Percentiles rank a stretch among this genome's conserved stretches.
These are phyloP conservation scores for Euphydryas editha DNA, from an alignment of 2,888 invertebrate species.

Conservation along the genomic window DNA sequence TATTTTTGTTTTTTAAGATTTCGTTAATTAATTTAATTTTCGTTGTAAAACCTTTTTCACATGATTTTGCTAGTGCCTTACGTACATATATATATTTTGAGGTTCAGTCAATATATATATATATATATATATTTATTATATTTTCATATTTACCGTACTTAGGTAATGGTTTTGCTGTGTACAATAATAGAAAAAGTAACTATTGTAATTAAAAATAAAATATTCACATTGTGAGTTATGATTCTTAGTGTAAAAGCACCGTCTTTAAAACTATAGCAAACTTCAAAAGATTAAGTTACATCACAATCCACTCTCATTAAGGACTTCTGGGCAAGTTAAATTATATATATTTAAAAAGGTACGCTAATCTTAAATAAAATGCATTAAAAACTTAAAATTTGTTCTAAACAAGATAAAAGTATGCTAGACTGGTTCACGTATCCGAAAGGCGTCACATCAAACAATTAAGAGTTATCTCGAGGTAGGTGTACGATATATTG, in stretches of 20 bases:
- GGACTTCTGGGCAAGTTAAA: constrained; percentile 33
- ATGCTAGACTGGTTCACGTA: constrained; percentile 44
- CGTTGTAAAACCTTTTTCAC: constrained; percentile 1
- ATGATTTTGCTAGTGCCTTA: neutral
- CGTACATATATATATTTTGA: neutral
- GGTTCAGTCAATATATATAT: too few species aligned
- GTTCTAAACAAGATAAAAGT: constrained; percentile 54
- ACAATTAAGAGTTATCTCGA: constrained; percentile 73
- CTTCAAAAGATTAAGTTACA: constrained; percentile 12
- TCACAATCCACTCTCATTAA: constrained; percentile 10
- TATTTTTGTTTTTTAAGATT: constrained; percentile 28
- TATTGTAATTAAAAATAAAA: neutral
- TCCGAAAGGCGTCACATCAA: constrained; percentile 60
- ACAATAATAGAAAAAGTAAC: neutral
- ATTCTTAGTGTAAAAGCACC: constrained; percentile 3
- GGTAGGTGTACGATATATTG: constrained; percentile 69
- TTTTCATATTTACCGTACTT: neutral
- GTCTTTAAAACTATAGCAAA: constrained; percentile 9
- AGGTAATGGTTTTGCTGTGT: too few species aligned
- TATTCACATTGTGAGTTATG: constrained; percentile 8
- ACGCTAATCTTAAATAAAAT: constrained; percentile 22
- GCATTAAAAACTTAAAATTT: constrained; percentile 54
- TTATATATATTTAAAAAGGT: constrained; percentile 44
- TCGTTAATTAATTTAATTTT: constrained; percentile 30
- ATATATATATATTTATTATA: neutral